These are phyloP conservation scores for Lucilia cuprina DNA, from an alignment of 1,140 invertebrate species.

Conservation along the genomic window DNA sequence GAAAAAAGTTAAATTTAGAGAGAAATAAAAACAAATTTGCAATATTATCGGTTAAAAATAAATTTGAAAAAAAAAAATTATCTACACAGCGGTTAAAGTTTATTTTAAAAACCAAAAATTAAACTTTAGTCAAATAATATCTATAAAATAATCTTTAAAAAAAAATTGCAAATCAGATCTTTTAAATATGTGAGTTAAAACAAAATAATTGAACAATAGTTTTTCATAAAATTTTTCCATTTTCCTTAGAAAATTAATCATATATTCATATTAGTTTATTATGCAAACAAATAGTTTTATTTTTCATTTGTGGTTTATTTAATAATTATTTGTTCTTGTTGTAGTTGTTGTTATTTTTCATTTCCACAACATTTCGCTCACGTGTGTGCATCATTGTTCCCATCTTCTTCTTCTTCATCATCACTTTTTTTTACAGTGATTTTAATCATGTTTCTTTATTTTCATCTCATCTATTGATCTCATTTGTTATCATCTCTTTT, in stretches of 20 bases:
- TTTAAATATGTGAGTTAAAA: neutral
- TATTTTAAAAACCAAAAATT: too few relatives aligned
- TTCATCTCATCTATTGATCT: neutral
- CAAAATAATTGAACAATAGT: neutral
- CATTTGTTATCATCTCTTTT: neutral
- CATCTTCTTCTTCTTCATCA: neutral
- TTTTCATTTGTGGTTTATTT: constrained; percentile 7
- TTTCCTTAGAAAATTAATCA: neutral
- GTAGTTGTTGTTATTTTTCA: neutral
- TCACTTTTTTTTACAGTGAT: neutral
- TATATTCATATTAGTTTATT: constrained; percentile 3
- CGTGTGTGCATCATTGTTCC: neutral
- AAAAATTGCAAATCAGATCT: neutral
- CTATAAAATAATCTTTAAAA: too few relatives aligned
- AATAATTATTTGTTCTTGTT: neutral
- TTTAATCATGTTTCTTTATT: neutral
- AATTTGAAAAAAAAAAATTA: too few relatives aligned
- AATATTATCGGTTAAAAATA: too few relatives aligned
- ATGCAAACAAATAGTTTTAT: constrained; percentile 31
- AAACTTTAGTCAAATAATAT: too few relatives aligned
- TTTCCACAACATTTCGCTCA: neutral
- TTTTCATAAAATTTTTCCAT: neutral
- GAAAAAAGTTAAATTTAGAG: neutral
- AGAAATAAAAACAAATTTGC: neutral
- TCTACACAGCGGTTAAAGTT: too few relatives aligned